Evolutionary conservation across 2,888 invertebrate genomes (phyloP).

Genomic region (Erebia palarica): DNA sequence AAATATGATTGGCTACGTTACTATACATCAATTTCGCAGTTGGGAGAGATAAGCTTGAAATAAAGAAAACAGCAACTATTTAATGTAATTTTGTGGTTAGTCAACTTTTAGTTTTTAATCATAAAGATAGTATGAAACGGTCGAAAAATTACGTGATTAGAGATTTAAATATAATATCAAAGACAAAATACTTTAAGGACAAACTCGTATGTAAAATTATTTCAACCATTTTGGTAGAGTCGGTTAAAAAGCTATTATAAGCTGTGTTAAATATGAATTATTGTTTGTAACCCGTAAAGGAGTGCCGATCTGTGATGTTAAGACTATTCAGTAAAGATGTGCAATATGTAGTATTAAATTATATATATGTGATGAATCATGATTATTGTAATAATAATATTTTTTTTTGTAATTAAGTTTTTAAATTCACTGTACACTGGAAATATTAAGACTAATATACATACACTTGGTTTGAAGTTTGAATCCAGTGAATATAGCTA

Average conservation of each 20-base stretch:
- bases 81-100: no score
- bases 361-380: conserved; percentile 10
- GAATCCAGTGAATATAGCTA: neutral
- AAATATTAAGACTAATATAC: neutral
- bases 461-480: neutral
- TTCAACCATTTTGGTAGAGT: neutral
- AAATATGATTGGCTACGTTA: no score
- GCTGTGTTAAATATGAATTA: neutral
- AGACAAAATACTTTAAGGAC: neutral
- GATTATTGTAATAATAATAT: neutral
- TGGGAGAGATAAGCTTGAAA: no score
- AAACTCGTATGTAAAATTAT: neutral
- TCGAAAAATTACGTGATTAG: no score
- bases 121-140: no score
- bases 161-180: no score
- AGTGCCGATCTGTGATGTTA: conserved; percentile 62
- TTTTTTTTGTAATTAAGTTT: neutral
- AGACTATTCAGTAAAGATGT: conserved; percentile 41
- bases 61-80: no score
- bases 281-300: conserved; percentile 38
- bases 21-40: no score
- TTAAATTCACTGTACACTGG: neutral
- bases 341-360: conserved; percentile 41
- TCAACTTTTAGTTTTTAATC: no score
- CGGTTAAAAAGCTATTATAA: neutral